Base-by-base conservation (phyloP, 2,888 invertebrate genomes). In the Sesia bembeciformis region DNA sequence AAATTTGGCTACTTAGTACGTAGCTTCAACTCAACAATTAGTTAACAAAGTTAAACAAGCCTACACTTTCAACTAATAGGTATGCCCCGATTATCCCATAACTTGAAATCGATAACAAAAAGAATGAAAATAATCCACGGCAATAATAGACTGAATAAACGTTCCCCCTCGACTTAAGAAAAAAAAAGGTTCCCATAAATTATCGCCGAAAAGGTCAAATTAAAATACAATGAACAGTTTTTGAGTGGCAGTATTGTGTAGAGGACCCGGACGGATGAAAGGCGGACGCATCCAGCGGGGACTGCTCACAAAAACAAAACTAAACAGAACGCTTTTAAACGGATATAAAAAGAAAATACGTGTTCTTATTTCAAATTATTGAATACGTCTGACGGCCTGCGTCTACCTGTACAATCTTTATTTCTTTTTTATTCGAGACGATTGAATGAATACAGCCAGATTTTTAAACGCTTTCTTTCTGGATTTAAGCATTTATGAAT, bases 221-320 rank as follows among this genome's bases (percentile, higher is more conserved):
- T 89, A 89, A 87, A 89, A 89, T 89, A 89, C 89, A 89, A 89
- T 88, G 88, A 88, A 81, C 75, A 83, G 83, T 89, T 88, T 89
- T 88, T 88, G 86, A 89, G 89, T 88, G 87, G 86, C 84, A 87
- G 84, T 81, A 89, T 88, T 88, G 86, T 88, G 78, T 81, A 76
- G 79, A 77, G 78, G 76, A 78, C 74, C 75, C 80, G 83, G 81
- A 75, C 80, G 84, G 82, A 86, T 87, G 84, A 87, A 88, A 87
- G 84, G 76, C 80, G 84, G 83, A 84, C 84, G 23, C 23, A 84
- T 83, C 74, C 79, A 81, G 68, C 76, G 71, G 67, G 72, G 71
- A 64, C 70, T 76, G 76, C 74, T 81, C 74, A 87, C 74, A 87
- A 87, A 87, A 88, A 89, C 87, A 87, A 87, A 87, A 88, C 87